Evolutionary conservation across 53 echinoderm and acorn worm species (phyloP).

Genomic region (Echinometra lucunter): DNA sequence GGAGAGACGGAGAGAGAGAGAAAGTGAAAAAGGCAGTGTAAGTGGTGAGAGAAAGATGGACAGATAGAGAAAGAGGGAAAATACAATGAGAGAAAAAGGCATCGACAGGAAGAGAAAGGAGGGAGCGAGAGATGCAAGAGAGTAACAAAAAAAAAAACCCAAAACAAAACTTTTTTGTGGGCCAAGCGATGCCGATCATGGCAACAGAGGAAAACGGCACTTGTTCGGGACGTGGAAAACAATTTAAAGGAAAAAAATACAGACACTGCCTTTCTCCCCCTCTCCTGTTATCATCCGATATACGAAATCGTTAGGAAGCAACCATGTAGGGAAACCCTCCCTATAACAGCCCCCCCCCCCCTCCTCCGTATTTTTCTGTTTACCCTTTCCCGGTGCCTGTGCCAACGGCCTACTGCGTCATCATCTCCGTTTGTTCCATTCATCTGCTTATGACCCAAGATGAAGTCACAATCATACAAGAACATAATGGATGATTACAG

Average conservation of each 20-base stretch:
- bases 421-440: conserved; percentile 16
- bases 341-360: neutral
- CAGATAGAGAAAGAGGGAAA: neutral
- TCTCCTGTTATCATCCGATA: neutral
- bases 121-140: too few species aligned
- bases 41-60: neutral
- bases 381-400: neutral
- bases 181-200: too few species aligned
- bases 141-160: too few species aligned
- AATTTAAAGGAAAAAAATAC: neutral
- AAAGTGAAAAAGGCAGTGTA: neutral
- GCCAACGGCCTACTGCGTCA: conserved; percentile 1
- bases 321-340: neutral
- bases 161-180: too few species aligned
- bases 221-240: neutral
- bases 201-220: neutral
- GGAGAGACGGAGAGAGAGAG: too few species aligned
- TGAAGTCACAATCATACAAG: conserved; percentile 11
- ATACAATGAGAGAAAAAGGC: neutral
- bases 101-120: too few species aligned
- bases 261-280: neutral
- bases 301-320: neutral
- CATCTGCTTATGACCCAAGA: neutral
- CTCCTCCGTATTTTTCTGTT: neutral
- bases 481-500: conserved; percentile 9